Evolutionary conservation across 2,797 vertebrate species (phyloP), one percentile per base, ranked within the genome.

Genomic region (Rhadinocentrus ornatus): DNA sequence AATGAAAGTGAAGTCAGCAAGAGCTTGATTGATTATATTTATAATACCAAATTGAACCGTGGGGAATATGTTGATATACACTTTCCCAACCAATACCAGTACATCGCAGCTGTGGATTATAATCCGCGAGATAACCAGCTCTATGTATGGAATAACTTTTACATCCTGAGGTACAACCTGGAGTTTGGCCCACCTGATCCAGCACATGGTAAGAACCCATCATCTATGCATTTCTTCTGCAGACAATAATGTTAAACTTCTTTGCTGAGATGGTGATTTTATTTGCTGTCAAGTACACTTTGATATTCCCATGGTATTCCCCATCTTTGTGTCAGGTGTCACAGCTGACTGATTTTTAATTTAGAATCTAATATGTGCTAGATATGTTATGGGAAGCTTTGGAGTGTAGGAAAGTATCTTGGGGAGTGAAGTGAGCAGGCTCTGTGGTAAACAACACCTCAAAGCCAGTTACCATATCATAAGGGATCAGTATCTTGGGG

Each of bases 111-210:
- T 69, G 97, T 98, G 97, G 98, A 99, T 96, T 99, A 99, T 92
- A 99, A 99, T 92, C 98, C 98, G 68, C 93, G 98, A 91, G 98
- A 99, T 89, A 99, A 99, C 92, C 97, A 98, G 78, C 95, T 99
- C 4, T 99, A 99, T 9, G 98, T 99, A 72, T 99, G 98, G 98
- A 99, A 99, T 96, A 99, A 99, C 94, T 98, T 98, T 93, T 99
- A 98, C 93, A 96, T 99, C 86, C 95, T 99, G 89, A 93, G 96
- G 75, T 99, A 99, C 75, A 97, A 96, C 83, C 93, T 99, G 93
- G 97, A 96, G 83, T 99, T 99, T 66, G 97, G 96, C 81, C 97
- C 97, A 31, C 98, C 97, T 10, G 98, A 99, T 91, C 96, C 98
- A 79, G 96, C 96, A 81, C 97, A 98, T 93, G 98, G 98, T 99